Conservation (phyloP, 2,797 vertebrate species). For the Argya squamiceps region DNA sequence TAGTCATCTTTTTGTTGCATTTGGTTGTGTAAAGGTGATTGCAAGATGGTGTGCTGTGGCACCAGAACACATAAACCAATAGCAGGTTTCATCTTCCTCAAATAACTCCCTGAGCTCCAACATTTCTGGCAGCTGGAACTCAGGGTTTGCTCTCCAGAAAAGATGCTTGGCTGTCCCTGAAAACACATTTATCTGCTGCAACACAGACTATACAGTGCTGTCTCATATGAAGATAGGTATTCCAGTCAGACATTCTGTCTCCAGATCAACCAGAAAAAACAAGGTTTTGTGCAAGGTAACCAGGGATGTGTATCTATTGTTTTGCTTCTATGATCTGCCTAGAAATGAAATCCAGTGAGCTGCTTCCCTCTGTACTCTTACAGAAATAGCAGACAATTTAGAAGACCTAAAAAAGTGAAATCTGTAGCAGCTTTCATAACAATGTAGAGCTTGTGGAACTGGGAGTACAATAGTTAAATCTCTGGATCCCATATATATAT, state of each 20-base stretch:
- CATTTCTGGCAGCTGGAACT: background rate
- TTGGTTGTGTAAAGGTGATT: background rate
- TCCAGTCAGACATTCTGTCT: background rate
- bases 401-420: background rate
- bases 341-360: background rate
- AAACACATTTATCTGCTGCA: background rate
- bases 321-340: background rate
- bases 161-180: background rate
- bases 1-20: background rate
- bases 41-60: background rate
- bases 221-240: background rate
- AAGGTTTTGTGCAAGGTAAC: background rate
- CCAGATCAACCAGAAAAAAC: background rate
- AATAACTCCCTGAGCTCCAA: background rate
- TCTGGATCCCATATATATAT: background rate
- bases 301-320: background rate
- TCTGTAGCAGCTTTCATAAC: background rate
- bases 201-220: background rate
- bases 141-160: background rate
- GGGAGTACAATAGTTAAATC: background rate
- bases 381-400: background rate
- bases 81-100: background rate
- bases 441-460: background rate
- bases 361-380: background rate
- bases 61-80: background rate